Conservation (phyloP, 2,113 vertebrate species). For the Macquaria ambigua region DNA sequence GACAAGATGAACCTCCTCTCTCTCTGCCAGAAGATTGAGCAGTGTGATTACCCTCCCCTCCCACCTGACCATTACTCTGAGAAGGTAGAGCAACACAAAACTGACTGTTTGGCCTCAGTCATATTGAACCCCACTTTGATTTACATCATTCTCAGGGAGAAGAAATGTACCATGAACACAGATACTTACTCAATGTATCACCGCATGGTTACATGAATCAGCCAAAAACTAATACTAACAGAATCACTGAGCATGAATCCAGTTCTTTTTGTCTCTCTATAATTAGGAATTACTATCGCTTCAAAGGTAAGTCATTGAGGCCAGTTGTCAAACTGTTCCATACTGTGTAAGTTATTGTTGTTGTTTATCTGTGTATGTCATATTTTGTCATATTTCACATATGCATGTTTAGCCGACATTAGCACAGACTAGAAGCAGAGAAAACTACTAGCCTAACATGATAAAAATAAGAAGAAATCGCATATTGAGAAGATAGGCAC, state of each 20-base stretch:
- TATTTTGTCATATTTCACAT: background rate
- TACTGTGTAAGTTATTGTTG: too few relatives aligned
- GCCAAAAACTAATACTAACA: background rate
- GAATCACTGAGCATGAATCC: background rate
- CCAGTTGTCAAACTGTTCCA: too few relatives aligned
- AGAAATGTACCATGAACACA: background rate
- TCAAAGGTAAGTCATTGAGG: too few relatives aligned
- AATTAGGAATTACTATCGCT: background rate
- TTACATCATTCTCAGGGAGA: background rate
- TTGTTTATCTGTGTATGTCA: background rate
- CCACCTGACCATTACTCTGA: conserved; percentile 70
- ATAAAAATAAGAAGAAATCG: too few relatives aligned
- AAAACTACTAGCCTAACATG: background rate
- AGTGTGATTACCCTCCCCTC: conserved; percentile 74
- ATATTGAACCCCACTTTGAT: background rate
- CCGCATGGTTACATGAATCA: background rate
- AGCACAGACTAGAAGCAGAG: background rate
- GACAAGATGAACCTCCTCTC: conserved; percentile 75
- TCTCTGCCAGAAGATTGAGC: conserved; percentile 74
- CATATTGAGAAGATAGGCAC: too few relatives aligned
- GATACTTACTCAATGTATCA: background rate
- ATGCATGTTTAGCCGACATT: background rate
- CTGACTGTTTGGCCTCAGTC: background rate
- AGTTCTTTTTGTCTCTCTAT: background rate
- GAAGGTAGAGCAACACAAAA: conserved; percentile 55